Conservation (phyloP, 2,888 invertebrate species). For the Diogma glabrata region DNA sequence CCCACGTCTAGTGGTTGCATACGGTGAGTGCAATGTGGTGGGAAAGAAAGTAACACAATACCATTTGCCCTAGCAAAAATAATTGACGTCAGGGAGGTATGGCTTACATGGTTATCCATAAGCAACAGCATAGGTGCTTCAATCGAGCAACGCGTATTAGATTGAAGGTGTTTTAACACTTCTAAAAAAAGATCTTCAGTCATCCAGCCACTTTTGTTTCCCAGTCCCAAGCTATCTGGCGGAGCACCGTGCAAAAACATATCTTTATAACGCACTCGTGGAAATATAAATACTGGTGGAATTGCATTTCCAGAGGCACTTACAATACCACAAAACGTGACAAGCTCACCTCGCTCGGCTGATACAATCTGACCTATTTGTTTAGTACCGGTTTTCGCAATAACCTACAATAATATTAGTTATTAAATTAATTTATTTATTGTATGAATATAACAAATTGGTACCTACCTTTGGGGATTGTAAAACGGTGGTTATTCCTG, state of each 20-base stretch:
- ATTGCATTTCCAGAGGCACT: constrained; percentile 17
- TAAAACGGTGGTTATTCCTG: too few species aligned
- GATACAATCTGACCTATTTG: constrained; percentile 21
- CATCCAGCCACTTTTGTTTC: neutral
- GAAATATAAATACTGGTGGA: constrained; percentile 13
- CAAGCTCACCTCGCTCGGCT: constrained; percentile 22
- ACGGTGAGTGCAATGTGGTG: neutral
- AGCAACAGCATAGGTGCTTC: neutral
- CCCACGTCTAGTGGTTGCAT: neutral
- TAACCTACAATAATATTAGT: constrained; percentile 3
- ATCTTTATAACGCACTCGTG: neutral
- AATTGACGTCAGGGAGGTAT: neutral
- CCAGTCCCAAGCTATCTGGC: neutral
- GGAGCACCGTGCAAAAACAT: neutral
- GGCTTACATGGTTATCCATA: neutral
- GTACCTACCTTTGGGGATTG: too few species aligned
- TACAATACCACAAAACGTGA: constrained; percentile 19
- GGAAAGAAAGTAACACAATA: neutral
- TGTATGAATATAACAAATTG: too few species aligned
- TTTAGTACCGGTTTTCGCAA: constrained; percentile 18
- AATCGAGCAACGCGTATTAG: neutral
- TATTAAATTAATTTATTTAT: neutral
- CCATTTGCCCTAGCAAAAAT: neutral
- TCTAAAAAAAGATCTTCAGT: neutral
- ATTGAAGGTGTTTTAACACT: neutral